These are phyloP conservation scores for Misgurnus anguillicaudatus DNA, from an alignment of 2,113 vertebrate species.

Conservation along the genomic window DNA sequence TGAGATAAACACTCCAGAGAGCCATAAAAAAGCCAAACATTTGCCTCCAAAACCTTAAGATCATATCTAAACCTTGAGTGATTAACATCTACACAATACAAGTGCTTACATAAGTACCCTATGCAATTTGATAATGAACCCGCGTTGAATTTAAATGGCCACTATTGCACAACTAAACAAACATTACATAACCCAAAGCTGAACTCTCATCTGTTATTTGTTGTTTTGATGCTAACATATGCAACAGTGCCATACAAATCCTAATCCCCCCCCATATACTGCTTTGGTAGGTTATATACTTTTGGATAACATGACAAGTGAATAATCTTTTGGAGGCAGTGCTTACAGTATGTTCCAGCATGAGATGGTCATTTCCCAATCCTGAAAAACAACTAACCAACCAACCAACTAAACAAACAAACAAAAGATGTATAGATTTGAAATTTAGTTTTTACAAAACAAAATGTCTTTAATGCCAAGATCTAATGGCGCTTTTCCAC, in stretches of 20 bases:
- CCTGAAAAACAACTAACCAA: neutral
- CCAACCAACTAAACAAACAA: too few relatives aligned
- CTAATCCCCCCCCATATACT: neutral
- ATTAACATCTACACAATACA: neutral
- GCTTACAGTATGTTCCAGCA: neutral
- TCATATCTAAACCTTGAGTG: neutral
- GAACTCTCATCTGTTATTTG: neutral
- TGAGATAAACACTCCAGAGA: constrained; percentile 2
- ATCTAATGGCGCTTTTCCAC: too few relatives aligned
- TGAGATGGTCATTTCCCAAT: neutral
- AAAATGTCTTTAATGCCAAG: too few relatives aligned
- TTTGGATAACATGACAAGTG: neutral
- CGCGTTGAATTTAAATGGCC: neutral
- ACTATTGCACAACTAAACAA: constrained; percentile 15
- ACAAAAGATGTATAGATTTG: too few relatives aligned
- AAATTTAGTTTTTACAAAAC: too few relatives aligned
- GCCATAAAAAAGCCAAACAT: neutral
- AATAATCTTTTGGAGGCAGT: neutral
- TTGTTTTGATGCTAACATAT: neutral
- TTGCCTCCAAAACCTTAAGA: neutral
- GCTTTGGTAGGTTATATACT: neutral
- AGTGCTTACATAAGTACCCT: neutral
- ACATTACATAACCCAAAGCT: neutral
- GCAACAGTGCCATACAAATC: neutral
- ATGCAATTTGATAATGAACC: neutral